These are phyloP conservation scores for Coremacera marginata DNA, from an alignment of 2,888 invertebrate genomes.

Conservation along the genomic window DNA sequence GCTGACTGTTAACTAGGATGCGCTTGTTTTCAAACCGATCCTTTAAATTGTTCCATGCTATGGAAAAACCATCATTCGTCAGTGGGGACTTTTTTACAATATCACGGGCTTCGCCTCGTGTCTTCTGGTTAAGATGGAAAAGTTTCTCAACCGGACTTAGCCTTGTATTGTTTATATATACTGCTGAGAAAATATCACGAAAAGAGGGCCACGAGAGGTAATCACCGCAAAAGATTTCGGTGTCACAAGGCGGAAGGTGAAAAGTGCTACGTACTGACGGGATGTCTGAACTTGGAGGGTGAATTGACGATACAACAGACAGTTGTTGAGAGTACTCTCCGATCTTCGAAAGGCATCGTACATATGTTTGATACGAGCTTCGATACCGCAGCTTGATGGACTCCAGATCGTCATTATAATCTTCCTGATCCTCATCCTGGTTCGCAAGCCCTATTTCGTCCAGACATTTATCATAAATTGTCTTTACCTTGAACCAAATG, in stretches of 20 bases:
- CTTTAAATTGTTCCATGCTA: slow-evolving; percentile 31
- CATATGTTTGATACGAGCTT: too few relatives aligned
- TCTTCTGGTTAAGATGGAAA: slow-evolving; percentile 33
- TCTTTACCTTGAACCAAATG: background rate
- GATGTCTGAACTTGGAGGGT: too few relatives aligned
- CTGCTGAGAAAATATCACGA: slow-evolving; percentile 37
- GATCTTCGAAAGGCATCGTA: too few relatives aligned
- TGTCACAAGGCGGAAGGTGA: slow-evolving; percentile 31
- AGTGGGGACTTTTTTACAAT: slow-evolving; percentile 36
- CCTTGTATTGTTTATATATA: slow-evolving; percentile 24
- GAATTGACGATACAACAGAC: too few relatives aligned
- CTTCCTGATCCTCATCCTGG: too few relatives aligned
- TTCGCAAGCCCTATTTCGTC: too few relatives aligned
- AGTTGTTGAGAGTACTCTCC: too few relatives aligned
- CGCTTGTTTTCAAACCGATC: slow-evolving; percentile 31
- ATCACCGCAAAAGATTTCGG: slow-evolving; percentile 31
- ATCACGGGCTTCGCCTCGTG: background rate
- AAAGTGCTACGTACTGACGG: too few relatives aligned
- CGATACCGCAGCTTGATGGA: too few relatives aligned
- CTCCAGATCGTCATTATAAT: too few relatives aligned
- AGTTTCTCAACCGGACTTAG: slow-evolving; percentile 38
- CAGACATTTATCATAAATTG: background rate
- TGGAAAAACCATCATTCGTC: slow-evolving; percentile 31
- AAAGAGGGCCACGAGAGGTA: slow-evolving; percentile 38
- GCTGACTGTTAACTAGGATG: slow-evolving; percentile 2